Evolutionary conservation across 35 echinoderm and acorn worm genomes (phyloP), one percentile per base, ranked within the genome.

Genomic region (Heliocidaris tuberculata): DNA sequence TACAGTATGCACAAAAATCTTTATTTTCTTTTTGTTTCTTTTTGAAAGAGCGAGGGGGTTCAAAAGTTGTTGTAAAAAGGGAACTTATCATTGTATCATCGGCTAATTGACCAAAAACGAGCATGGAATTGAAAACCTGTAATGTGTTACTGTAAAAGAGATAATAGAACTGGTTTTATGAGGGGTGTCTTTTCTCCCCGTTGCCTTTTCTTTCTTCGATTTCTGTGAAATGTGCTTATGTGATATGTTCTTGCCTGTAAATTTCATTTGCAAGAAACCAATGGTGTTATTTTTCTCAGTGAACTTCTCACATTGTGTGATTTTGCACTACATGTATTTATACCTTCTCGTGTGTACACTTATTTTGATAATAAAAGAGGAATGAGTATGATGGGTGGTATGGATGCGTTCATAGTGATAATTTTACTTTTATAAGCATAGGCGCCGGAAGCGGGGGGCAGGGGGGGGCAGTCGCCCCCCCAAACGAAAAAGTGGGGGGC

Each of bases 251-350:
- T 71, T 71, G 61, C 61, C 61, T 78, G 65, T 78, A 78, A 78
- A 21, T 78, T 19, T 78, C 19, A n/a, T 78, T 78, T n/a, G 7
- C 19, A 78, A 27, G 65, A 78, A 78, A n/a, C 65, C 65, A 19
- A 12, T 15, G 2, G 21, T 47, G 7, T 19, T 88, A 24, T 88
- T 88, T 89, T 89, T 42, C 31, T 89, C 2, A 89, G 31, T 48
- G 47, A 32, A 89, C 31, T 17, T 89, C 2, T n/a, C 87, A 89
- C 87, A 86, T 86, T n/a, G 85, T 85, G n/a, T 31, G 31, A 48
- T 32, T 89, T 47, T n/a, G 87, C 87, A 89, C 32, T 89, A 78
- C 17, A 78, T 78, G 65, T 78, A 89, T 89, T 89, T 89, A 89
- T 89, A 89, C 8, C 47, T 89, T 48, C 52, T 78, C 24, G 87